Percentiles rank a stretch among this genome's conserved stretches.
phyloP scores from a whole-genome alignment of 2,797 vertebrate genomes.

The Onychomys leucogaster region DNA sequence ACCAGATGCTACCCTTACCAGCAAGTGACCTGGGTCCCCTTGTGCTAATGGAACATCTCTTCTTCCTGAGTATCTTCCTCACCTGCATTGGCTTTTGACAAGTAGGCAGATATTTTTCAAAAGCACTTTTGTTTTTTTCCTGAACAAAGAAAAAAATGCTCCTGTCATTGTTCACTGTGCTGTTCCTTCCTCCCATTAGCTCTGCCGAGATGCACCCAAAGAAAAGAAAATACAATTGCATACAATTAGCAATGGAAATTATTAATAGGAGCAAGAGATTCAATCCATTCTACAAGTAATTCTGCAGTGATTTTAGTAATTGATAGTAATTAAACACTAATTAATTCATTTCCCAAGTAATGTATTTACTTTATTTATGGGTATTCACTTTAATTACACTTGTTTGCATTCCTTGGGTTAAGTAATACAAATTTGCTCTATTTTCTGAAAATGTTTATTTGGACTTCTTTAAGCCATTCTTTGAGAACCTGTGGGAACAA shows the following conservation, averaged over 20 bases:
- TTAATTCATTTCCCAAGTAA: conserved; percentile 87
- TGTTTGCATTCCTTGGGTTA: conserved; percentile 85
- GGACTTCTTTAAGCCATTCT: conserved; percentile 83
- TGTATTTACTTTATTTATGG: conserved; percentile 87
- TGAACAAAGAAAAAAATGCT: conserved; percentile 66
- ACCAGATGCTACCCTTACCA: neutral
- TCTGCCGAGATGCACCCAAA: conserved; percentile 75
- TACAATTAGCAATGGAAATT: conserved; percentile 79
- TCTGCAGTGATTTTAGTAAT: conserved; percentile 85
- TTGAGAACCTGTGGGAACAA: conserved; percentile 82
- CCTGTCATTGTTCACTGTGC: conserved; percentile 70
- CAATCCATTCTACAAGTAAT: conserved; percentile 81
- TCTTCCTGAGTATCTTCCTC: neutral
- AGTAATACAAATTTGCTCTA: conserved; percentile 86
- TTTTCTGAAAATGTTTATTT: conserved; percentile 85
- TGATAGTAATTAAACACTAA: conserved; percentile 88
- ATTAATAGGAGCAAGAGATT: conserved; percentile 77
- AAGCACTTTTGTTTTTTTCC: conserved; percentile 61
- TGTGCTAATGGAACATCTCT: neutral
- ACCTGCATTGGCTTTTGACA: neutral
- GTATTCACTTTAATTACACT: conserved; percentile 82
- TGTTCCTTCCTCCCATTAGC: conserved; percentile 72
- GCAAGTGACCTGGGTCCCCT: neutral
- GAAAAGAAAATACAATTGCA: conserved; percentile 78
- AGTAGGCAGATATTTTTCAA: conserved; percentile 63